These are phyloP conservation scores for Peucedramus taeniatus DNA, from an alignment of 2,113 vertebrate genomes.

Conservation along the genomic window DNA sequence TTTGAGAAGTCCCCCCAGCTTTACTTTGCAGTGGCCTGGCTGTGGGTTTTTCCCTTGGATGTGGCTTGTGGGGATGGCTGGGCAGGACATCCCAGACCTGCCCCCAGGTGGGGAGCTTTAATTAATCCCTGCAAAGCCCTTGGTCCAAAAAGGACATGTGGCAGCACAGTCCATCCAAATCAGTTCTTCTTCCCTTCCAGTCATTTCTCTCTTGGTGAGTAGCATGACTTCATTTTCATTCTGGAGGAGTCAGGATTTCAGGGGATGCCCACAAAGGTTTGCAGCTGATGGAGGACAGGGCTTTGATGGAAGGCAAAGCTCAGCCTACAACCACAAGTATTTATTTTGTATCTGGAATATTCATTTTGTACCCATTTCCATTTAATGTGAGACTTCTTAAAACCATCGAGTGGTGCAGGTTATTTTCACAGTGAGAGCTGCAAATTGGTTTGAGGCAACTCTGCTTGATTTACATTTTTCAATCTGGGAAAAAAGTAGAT, in stretches of 20 bases:
- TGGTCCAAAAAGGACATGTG: neutral
- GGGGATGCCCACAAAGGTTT: neutral
- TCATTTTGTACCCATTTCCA: constrained; percentile 42
- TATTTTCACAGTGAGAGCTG: constrained; percentile 64
- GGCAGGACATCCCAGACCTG: neutral
- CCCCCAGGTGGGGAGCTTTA: neutral
- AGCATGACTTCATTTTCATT: neutral
- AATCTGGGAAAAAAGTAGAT: constrained; percentile 48
- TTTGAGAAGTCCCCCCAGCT: neutral
- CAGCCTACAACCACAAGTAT: neutral
- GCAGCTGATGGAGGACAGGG: neutral
- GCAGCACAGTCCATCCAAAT: neutral
- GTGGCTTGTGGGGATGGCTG: neutral
- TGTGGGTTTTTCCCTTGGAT: neutral
- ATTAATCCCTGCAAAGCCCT: neutral
- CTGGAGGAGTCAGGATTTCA: neutral
- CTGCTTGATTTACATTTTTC: constrained; percentile 66
- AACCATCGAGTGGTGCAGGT: constrained; percentile 46
- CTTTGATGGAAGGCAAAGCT: neutral
- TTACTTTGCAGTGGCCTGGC: neutral
- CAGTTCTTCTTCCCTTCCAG: neutral
- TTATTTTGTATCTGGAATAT: constrained; percentile 50
- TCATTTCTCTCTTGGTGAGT: neutral
- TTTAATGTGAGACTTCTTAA: constrained; percentile 44
- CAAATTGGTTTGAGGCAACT: constrained; percentile 47